A percentile compares a stretch with the other conserved stretches of the same genome.
Conservation (phyloP, 2,113 vertebrate species). For the Petromus typicus region DNA sequence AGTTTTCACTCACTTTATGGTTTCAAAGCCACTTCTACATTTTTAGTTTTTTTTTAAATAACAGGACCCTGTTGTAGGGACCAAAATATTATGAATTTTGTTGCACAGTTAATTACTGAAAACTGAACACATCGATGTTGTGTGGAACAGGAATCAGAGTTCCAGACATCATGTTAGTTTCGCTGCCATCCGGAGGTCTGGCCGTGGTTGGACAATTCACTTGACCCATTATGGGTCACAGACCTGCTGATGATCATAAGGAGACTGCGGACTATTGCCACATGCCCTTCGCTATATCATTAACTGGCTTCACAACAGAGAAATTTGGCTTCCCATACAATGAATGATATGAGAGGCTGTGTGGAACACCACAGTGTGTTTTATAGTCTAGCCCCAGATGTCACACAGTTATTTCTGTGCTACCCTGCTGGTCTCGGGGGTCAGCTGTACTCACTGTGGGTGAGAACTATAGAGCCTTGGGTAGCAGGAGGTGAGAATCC, state of each 20-base stretch:
- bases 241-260: neutral
- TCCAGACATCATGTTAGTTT: neutral
- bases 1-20: neutral
- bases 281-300: neutral
- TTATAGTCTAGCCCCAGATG: neutral
- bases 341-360: neutral
- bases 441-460: neutral
- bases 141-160: neutral
- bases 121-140: neutral
- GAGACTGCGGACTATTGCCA: neutral
- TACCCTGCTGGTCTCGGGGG: neutral
- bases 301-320: neutral
- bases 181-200: neutral
- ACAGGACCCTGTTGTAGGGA: neutral
- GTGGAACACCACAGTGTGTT: neutral
- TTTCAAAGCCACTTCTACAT: neutral
- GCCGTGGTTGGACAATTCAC: neutral
- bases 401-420: neutral
- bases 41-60: neutral
- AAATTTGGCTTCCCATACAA: neutral
- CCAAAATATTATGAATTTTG: conserved; percentile 15
- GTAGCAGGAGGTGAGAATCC: neutral
- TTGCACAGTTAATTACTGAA: neutral
- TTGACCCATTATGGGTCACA: neutral
- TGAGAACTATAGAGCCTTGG: neutral